Base-by-base conservation (phyloP, 1,140 invertebrate species). In the Arctopsyche grandis region DNA sequence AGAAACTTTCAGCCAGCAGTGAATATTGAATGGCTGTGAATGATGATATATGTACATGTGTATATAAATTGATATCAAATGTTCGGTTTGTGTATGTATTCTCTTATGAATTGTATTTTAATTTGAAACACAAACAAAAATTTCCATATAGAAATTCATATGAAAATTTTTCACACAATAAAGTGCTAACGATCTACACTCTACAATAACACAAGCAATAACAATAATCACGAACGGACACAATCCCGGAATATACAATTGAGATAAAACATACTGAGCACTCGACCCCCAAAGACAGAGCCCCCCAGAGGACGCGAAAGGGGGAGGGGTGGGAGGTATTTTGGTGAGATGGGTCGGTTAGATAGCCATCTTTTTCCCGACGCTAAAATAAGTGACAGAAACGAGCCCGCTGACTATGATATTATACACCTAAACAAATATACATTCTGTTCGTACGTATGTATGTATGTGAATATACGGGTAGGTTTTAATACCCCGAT, bases 381-480 rank as follows among this genome's bases (percentile, higher is more conserved):
- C 24, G 24, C 26, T 66, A 66, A 66, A 66, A 66, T 22, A 26
- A 60, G 58, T 60, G 48, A 52, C 48, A 52, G 10, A 52, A 52
- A 52, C 48, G 16, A 12, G 48, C 48, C 3, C 16, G 16, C 10
- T 38, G 3, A 38, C 29, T 38, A 38, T 38, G 3, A 38, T 38
- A 38, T 38, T 38, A n/a, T n/a, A n/a, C n/a, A 38, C 29, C 29
- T 38, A 38, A 4, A 7, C 56, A 16, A 60, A 21, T 3, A 52
- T 3, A 3, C 48, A 52, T 10, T 52, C n/a, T n/a, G n/a, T 52
- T 52, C 48, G 16, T 14, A 14, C 3, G 12, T 3, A n/a, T 52
- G 12, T 1, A 12, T 12, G 1, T 52, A 12, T 14, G 16, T n/a
- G 12, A 46, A 46, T 46, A 46, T 56, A 3, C 52, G 4, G 52